phyloP scores from a whole-genome alignment of 1,140 invertebrate genomes.

The Ectropis grisescens region DNA sequence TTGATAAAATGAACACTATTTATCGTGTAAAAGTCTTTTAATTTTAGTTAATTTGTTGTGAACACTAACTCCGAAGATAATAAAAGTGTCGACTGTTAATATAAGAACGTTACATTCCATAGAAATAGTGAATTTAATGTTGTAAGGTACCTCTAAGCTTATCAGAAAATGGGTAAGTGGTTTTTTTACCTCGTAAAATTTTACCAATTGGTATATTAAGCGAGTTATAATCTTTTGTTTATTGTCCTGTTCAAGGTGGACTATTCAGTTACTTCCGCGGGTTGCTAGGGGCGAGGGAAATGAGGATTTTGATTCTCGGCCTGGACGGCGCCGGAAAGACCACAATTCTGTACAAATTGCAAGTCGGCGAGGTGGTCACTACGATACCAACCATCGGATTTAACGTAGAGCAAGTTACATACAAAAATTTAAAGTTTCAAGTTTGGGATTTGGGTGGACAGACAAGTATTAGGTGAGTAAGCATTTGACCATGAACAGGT shows the following conservation, averaged over 20 bases:
- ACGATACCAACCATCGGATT: constrained; percentile 98
- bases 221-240: neutral
- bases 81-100: constrained; percentile 12
- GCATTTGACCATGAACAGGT: constrained; percentile 14
- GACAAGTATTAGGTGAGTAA: constrained; percentile 82
- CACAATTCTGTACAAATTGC: constrained; percentile 97
- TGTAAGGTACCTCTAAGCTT: constrained; percentile 42
- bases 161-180: constrained; percentile 55
- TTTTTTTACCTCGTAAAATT: constrained; percentile 14
- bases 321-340: constrained; percentile 99
- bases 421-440: constrained; percentile 97
- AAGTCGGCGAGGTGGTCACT: constrained; percentile 99
- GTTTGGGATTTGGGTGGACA: constrained; percentile 99
- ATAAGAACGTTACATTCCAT: constrained; percentile 30
- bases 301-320: constrained; percentile 97
- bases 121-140: constrained; percentile 38
- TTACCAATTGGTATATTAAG: constrained; percentile 3
- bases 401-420: constrained; percentile 97
- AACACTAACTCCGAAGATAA: too few species aligned
- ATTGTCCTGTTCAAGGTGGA: constrained; percentile 79
- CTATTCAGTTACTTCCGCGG: constrained; percentile 95
- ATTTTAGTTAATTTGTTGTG: constrained; percentile 11
- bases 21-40: constrained; percentile 20
- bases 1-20: constrained; percentile 36
- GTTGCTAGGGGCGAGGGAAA: constrained; percentile 93